Evolutionary conservation across 1,140 invertebrate genomes (phyloP).

Genomic region (Tetramorium alpestre): DNA sequence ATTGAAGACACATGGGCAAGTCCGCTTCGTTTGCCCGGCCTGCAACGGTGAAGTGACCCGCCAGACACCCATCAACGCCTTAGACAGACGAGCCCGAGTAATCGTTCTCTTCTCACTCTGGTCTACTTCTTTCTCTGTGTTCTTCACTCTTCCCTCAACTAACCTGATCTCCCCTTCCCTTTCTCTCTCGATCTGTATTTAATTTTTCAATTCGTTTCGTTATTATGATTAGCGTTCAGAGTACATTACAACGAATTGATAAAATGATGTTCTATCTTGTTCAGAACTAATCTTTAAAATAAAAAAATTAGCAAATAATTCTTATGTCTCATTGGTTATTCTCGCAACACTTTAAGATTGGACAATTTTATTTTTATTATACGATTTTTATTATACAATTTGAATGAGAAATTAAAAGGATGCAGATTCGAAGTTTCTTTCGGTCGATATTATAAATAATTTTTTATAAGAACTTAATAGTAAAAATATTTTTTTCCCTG

Average conservation of each 20-base stretch:
- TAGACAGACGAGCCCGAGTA: conserved; percentile 65
- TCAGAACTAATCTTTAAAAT: background rate
- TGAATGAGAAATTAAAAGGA: no score
- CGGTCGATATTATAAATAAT: background rate
- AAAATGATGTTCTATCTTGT: background rate
- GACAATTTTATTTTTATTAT: no score
- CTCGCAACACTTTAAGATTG: no score
- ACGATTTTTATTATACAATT: no score
- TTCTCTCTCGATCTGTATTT: background rate
- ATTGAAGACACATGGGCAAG: conserved; percentile 53
- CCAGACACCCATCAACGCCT: conserved; percentile 82
- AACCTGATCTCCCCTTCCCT: background rate
- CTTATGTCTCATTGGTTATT: no score
- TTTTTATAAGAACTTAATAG: background rate
- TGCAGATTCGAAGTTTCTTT: background rate
- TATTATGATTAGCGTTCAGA: conserved; percentile 31
- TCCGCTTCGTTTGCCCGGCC: conserved; percentile 67
- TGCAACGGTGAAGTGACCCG: conserved; percentile 82
- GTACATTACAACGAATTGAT: background rate
- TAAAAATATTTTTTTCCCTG: background rate
- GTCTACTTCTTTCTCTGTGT: background rate
- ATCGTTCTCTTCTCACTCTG: conserved; percentile 36
- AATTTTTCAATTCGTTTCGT: conserved; percentile 26
- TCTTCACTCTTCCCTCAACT: background rate
- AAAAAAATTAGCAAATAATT: no score